These are phyloP conservation scores for Agrilus cyanescens DNA, from an alignment of 2,888 invertebrate species.

Conservation along the genomic window DNA sequence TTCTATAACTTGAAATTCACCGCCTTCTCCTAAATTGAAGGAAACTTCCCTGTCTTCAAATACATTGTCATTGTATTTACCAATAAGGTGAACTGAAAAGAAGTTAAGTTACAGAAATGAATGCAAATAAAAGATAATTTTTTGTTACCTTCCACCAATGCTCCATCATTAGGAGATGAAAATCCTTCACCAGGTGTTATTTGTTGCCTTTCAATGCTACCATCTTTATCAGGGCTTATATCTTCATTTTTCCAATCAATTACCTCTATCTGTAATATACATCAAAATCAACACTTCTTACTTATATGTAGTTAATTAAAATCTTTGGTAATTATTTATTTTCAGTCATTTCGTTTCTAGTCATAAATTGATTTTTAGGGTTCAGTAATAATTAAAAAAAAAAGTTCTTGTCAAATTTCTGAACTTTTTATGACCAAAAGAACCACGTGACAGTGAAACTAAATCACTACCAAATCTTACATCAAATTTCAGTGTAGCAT, in stretches of 20 bases:
- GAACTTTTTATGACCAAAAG: constrained; percentile 3
- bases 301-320: background rate
- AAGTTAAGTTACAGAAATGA: constrained; percentile 17
- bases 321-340: too few relatives aligned
- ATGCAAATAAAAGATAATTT: constrained; percentile 1
- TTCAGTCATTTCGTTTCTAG: too few relatives aligned
- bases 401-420: constrained; percentile 2
- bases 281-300: constrained; percentile 7
- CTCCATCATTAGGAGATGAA: constrained; percentile 68
- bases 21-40: constrained; percentile 80
- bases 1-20: constrained; percentile 57
- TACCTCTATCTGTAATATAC: constrained; percentile 62
- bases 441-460: too few relatives aligned
- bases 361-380: too few relatives aligned
- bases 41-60: constrained; percentile 76
- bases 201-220: constrained; percentile 63
- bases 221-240: constrained; percentile 72
- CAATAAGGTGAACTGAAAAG: constrained; percentile 59
- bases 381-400: too few relatives aligned
- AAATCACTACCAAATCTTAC: constrained; percentile 35
- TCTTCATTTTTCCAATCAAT: constrained; percentile 83
- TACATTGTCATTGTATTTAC: constrained; percentile 47
- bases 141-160: constrained; percentile 63
- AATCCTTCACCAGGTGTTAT: constrained; percentile 60
- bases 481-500: constrained; percentile 81